These are phyloP conservation scores for Odontesthes bonariensis DNA, from an alignment of 2,113 vertebrate genomes.

Conservation along the genomic window DNA sequence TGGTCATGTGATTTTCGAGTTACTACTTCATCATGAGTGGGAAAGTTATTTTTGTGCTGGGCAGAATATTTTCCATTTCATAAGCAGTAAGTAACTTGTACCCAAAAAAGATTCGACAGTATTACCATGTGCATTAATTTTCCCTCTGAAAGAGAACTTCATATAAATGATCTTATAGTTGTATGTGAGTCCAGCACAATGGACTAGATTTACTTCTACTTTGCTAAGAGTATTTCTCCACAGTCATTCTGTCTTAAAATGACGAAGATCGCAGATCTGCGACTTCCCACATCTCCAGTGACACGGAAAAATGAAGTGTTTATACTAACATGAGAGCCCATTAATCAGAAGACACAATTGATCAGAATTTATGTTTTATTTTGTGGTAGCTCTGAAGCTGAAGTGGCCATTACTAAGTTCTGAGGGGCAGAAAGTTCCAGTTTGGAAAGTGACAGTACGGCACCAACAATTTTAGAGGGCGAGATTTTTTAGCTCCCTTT, in stretches of 20 bases:
- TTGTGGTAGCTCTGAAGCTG: constrained; percentile 36
- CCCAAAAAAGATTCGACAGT: background rate
- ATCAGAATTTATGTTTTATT: constrained; percentile 64
- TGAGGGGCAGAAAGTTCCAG: background rate
- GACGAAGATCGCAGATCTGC: background rate
- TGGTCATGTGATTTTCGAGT: constrained; percentile 20
- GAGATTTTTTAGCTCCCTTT: background rate
- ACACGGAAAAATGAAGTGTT: constrained; percentile 37
- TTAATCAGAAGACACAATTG: constrained; percentile 21
- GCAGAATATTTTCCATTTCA: background rate
- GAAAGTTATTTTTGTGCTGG: background rate
- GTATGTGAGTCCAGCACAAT: background rate
- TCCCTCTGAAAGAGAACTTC: background rate
- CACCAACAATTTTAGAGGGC: background rate
- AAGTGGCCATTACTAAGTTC: constrained; percentile 66
- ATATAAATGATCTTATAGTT: background rate
- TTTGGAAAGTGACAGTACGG: background rate
- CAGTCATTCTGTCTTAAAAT: background rate
- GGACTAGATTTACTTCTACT: background rate
- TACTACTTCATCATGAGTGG: background rate
- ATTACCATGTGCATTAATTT: background rate
- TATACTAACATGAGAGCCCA: constrained; percentile 32
- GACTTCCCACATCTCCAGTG: constrained; percentile 4
- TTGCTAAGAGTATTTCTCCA: background rate
- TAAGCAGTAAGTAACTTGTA: background rate